Base-by-base conservation (phyloP, 2,113 vertebrate species). In the Zapornia atra region DNA sequence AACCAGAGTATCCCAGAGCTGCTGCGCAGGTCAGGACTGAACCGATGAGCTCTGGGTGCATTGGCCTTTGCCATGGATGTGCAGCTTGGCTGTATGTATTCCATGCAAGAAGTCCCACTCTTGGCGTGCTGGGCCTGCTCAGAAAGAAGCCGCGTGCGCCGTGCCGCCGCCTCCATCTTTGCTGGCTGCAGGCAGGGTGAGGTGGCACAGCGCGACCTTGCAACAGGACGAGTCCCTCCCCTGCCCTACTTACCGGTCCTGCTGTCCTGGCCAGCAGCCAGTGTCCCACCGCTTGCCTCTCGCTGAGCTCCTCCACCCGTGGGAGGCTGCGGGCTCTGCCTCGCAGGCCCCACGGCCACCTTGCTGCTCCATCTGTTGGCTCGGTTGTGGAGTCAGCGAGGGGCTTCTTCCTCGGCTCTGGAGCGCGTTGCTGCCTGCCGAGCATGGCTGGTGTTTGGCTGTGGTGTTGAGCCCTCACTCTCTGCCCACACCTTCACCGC, bases 281-380 rank as follows among this genome's bases (percentile, higher is more conserved):
- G 31, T 10, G 3, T 82, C 90, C 85, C 81, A n/a, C 89, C 89
- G 93, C 9, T 95, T 42, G 36, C 81, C 76, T 75, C 93, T 91
- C 1, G 2, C 91, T 92, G 94, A 82, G 93, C 88, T 94, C 71
- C 89, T 96, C 92, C 11, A 1, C 83, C 54, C 31, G 11, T 92
- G 69, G 87, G 78, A 87, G 65, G 64, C 86, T 68, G 51, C 48
- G 94, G 94, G 93, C 90, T 95, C 90, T 80, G 59, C 94, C 75
- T 76, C 36, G 60, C 82, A 72, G 48, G 17, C 85, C 85, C 77
- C 36, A 8, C 1, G 0, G 91, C 96, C 84, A 68, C 86, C 80
- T 86, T 80, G 87, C 92, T 91, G 73, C 80, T 96, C 95, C 94
- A 85, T 97, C 96, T 96, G 96, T 96, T 95, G 95, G 81, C 69